Conservation (phyloP, 2,797 vertebrate species). For the Eutrigla gurnardus region DNA sequence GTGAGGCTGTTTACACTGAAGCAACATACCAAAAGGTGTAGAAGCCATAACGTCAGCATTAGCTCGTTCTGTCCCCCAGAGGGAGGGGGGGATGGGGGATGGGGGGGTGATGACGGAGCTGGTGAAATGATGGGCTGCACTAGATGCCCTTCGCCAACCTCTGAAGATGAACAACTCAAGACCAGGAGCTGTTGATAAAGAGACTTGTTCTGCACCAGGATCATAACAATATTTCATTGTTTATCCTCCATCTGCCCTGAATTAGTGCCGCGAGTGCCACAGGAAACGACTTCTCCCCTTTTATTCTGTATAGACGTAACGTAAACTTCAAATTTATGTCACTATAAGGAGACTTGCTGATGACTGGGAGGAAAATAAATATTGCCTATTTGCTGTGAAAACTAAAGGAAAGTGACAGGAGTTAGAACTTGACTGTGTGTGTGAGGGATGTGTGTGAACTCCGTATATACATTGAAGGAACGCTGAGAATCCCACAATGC, state of each 20-base stretch:
- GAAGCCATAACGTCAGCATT: conserved; percentile 47
- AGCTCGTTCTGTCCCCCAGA: conserved; percentile 9
- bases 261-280: conserved; percentile 20
- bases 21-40: conserved; percentile 10
- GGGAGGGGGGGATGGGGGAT: not conserved
- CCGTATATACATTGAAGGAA: not conserved
- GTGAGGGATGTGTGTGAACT: not conserved
- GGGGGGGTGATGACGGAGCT: conserved; percentile 50
- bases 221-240: conserved; percentile 50
- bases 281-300: not conserved
- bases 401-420: not conserved
- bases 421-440: not conserved
- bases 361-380: conserved; percentile 6
- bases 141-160: conserved; percentile 70
- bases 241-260: conserved; percentile 51
- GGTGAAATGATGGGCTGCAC: conserved; percentile 61
- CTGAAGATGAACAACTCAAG: conserved; percentile 60
- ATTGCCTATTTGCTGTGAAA: not conserved
- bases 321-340: not conserved
- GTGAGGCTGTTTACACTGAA: conserved; percentile 2
- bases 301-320: not conserved
- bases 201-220: conserved; percentile 41
- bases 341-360: not conserved
- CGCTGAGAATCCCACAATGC: not conserved
- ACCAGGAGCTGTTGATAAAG: conserved; percentile 59